Base-by-base conservation (phyloP, 2,888 invertebrate species). In the Aproaerema taeniolella region DNA sequence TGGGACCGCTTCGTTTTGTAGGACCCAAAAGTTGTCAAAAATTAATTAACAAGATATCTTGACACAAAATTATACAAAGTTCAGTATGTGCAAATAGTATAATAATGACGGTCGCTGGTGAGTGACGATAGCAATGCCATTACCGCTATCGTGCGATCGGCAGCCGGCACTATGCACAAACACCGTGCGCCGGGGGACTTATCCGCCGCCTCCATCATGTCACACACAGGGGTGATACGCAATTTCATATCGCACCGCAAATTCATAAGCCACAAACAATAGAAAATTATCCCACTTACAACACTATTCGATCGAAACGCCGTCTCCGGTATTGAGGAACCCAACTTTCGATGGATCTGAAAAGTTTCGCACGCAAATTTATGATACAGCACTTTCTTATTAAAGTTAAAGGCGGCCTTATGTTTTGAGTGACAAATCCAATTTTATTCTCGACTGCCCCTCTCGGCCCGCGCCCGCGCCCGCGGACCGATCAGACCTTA, bases 391-490 rank as follows among this genome's bases (percentile, higher is more conserved):
- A 48, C 45, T 47, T 61, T 67, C 61, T 63, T 64, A 60, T 61
- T 57, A 67, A 65, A 64, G 56, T 67, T 65, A 64, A 60, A 67
- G 76, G 73, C 74, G 73, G 78, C 80, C 85, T 82, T 83, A 81
- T 86, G 85, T 85, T 86, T 86, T 85, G 85, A 86, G 85, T 86
- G 86, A 86, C 85, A 86, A 85, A 83, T 72, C 83, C 85, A 86
- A 86, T 86, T 86, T 85, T 82, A 85, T 83, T 83, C 80, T 77
- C 78, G 75, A 71, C 75, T 82, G 77, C 78, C 81, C 80, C 75
- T 66, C 69, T 58, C 62, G 53, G 56, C 61, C 66, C 66, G 53
- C 67, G 53, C 59, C 68, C 67, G 67, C 70, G 74, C n/a, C n/a
- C n/a, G n/a, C n/a, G n/a, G 80, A 74, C 85, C 85, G 83, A 83